Conservation (phyloP, 2,113 vertebrate species). For the Strix aluco region DNA sequence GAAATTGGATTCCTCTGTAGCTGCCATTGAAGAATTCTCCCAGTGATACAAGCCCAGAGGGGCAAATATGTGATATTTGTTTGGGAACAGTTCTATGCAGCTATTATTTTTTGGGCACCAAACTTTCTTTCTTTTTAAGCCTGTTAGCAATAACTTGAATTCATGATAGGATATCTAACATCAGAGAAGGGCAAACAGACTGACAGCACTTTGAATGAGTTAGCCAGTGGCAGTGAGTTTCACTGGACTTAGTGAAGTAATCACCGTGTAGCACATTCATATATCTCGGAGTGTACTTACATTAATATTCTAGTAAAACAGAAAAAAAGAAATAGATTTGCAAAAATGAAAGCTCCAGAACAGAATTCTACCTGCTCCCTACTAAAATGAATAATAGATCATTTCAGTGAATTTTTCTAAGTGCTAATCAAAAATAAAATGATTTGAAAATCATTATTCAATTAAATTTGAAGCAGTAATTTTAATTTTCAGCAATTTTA, state of each 20-base stretch:
- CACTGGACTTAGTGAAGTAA: neutral
- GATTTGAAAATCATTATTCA: neutral
- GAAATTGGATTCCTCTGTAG: neutral
- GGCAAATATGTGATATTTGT: neutral
- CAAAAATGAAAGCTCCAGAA: slow-evolving; percentile 9
- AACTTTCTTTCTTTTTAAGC: neutral
- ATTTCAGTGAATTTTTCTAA: neutral
- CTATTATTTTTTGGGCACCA: neutral
- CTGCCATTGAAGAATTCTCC: neutral
- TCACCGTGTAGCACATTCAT: neutral
- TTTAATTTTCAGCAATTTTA: slow-evolving; percentile 7
- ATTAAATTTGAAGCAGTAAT: neutral
- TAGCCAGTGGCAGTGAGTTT: neutral
- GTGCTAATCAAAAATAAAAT: slow-evolving; percentile 18
- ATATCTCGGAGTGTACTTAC: neutral
- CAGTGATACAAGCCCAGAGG: neutral
- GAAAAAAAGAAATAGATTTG: neutral
- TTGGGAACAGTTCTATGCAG: neutral
- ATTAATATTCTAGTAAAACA: neutral
- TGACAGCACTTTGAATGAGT: neutral
- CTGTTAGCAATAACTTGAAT: neutral
- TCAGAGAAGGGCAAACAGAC: neutral
- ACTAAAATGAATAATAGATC: neutral
- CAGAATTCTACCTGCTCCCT: neutral
- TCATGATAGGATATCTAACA: neutral